Conservation (phyloP, 2,888 invertebrate species). For the Pandemis heparana region DNA sequence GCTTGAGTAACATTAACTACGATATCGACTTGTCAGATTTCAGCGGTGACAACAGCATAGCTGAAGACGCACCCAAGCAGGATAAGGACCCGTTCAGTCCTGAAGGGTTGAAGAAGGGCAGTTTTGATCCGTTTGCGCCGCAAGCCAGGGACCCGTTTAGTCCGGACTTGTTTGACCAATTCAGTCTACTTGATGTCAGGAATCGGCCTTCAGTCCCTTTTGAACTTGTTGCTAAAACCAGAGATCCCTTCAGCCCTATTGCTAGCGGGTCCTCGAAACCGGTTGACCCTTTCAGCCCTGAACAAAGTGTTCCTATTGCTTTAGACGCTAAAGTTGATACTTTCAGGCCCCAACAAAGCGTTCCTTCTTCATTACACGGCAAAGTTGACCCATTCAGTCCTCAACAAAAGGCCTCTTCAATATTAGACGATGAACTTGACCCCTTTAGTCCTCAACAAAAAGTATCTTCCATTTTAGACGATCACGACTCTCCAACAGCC, state of each 20-base stretch:
- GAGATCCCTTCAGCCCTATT: constrained; percentile 53
- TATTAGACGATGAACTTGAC: not conserved
- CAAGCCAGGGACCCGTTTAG: constrained; percentile 48
- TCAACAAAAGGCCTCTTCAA: not conserved
- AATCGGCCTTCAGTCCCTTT: constrained; percentile 62
- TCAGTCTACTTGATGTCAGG: constrained; percentile 63
- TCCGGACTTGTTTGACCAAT: constrained; percentile 69
- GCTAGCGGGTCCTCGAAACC: constrained; percentile 2
- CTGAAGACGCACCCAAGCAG: constrained; percentile 79
- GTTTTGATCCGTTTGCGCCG: constrained; percentile 55
- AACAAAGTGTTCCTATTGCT: constrained; percentile 30
- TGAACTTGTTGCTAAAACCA: constrained; percentile 65
- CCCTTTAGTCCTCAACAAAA: constrained; percentile 43
- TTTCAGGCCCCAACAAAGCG: constrained; percentile 7
- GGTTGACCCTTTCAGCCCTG: constrained; percentile 47
- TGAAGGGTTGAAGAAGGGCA: constrained; percentile 67
- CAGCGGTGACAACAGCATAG: constrained; percentile 89
- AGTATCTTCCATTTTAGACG: constrained; percentile 71
- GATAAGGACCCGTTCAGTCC: constrained; percentile 86
- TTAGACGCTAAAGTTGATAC: not conserved
- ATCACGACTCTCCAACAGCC: constrained; percentile 72
- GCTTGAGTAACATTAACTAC: constrained; percentile 90
- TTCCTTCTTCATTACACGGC: no score
- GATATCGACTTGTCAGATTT: constrained; percentile 91
- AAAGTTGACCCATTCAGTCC: constrained; percentile 18